phyloP scores from a whole-genome alignment of 2,113 vertebrate genomes.

The Heteronetta atricapilla region DNA sequence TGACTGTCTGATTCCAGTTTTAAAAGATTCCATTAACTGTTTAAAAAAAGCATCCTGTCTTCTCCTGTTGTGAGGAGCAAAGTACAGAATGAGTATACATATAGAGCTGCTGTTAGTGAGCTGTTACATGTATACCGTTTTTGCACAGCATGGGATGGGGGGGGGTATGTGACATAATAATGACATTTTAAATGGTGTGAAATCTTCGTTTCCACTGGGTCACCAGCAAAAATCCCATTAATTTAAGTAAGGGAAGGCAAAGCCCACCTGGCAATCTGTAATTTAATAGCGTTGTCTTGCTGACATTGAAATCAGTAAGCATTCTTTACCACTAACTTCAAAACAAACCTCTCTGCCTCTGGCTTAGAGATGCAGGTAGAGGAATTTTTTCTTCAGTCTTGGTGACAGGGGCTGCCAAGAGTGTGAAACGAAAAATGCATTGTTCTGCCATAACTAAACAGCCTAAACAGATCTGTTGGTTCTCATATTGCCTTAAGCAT shows the following conservation, averaged over 20 bases:
- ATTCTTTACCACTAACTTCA: constrained; percentile 12
- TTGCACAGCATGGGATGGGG: neutral
- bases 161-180: neutral
- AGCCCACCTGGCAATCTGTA: neutral
- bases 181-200: neutral
- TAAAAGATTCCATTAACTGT: neutral
- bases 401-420: neutral
- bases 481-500: neutral
- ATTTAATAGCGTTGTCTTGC: constrained; percentile 5
- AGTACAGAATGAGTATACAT: neutral
- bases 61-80: neutral
- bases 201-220: constrained; percentile 6
- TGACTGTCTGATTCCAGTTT: constrained; percentile 15
- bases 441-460: neutral
- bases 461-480: neutral
- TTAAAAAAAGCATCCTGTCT: neutral
- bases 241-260: constrained; percentile 5
- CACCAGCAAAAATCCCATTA: constrained; percentile 6
- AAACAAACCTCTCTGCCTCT: neutral
- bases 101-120: neutral
- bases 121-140: neutral
- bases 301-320: neutral
- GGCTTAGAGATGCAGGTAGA: neutral
- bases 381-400: neutral
- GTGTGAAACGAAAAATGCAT: neutral